A percentile compares a stretch with the other conserved stretches of the same genome.
phyloP scores from a whole-genome alignment of 2,797 vertebrate genomes.

The Salarias fasciatus region DNA sequence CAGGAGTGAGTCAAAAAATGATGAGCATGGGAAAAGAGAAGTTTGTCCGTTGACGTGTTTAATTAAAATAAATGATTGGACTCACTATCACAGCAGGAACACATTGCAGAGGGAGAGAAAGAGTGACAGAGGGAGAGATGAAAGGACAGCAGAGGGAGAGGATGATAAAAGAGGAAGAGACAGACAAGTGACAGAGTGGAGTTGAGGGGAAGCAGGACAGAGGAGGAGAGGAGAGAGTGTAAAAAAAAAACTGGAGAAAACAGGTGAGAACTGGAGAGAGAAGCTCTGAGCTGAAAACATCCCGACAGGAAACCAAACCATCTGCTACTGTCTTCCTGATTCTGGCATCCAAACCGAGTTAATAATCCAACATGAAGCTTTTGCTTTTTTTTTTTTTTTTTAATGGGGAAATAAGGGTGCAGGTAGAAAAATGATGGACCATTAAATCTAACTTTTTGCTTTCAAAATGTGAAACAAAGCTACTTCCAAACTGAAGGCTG shows the following conservation, averaged over 20 bases:
- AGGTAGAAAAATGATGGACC: conserved; percentile 9
- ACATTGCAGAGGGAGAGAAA: conserved; percentile 56
- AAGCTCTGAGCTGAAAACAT: conserved; percentile 24
- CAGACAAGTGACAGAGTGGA: conserved; percentile 49
- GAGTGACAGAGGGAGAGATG: conserved; percentile 58
- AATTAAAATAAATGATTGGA: conserved; percentile 73
- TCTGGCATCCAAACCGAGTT: conserved; percentile 38
- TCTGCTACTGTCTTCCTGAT: conserved; percentile 34
- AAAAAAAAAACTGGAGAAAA: conserved; percentile 39
- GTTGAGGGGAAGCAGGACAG: conserved; percentile 19
- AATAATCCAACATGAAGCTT: conserved; percentile 22
- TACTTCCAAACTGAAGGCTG: neutral
- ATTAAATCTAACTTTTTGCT: conserved; percentile 19
- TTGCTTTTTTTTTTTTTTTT: conserved; percentile 20
- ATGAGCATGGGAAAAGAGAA: conserved; percentile 60
- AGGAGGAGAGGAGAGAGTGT: conserved; percentile 9
- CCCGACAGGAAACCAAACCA: conserved; percentile 41
- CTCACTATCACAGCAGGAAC: conserved; percentile 69
- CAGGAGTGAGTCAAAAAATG: conserved; percentile 59
- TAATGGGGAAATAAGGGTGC: conserved; percentile 7
- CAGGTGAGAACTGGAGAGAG: conserved; percentile 42
- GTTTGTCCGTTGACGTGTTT: conserved; percentile 60
- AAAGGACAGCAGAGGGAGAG: conserved; percentile 53
- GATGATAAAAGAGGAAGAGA: conserved; percentile 53
- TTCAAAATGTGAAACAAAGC: conserved; percentile 4